Base-by-base conservation (phyloP, 2,797 vertebrate genomes). In the Apogon talboti region DNA sequence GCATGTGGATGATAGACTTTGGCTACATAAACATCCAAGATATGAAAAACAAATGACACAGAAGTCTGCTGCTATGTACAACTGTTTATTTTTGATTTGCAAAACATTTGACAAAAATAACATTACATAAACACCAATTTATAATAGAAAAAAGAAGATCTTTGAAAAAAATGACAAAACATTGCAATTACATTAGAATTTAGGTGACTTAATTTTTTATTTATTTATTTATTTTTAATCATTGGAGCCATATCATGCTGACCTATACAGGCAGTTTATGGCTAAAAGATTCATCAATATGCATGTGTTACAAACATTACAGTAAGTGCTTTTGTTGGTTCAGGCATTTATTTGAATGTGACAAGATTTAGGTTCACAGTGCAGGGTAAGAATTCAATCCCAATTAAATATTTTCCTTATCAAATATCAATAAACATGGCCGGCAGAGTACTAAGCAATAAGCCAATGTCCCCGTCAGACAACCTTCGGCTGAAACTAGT, bases 11-110 rank as follows among this genome's bases (percentile, higher is more conserved):
- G 33, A 35, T 1, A 35, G 33, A 10, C 7, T 35, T 46, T 30
- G 11, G 1, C 28, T 12, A 16, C 30, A 58, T 7, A 3, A 8
- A 15, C 11, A 19, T 1, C 2, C 8, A 13, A 18, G 2, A 14
- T 0, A 24, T 12, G 1, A 41, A 43, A 61, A 41, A 71, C 6
- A 71, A 66, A 71, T 9, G 12, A 76, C 16, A 77, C 61, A 72
- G 63, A 78, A 42, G 38, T 44, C 37, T 5, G 14, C 49, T 85
- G 86, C 78, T 91, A 92, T 93, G 86, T 92, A 93, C 92, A 92
- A 91, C 78, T 62, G 85, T 93, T 92, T 93, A 92, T 92, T 93
- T 86, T 90, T 92, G 88, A 92, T 91, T 93, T 92, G 87, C 89
- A 93, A 93, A 93, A 92, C 89, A 91, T 91, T 74, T 74, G 87